Percentiles rank a stretch among this genome's conserved stretches.
Evolutionary conservation across 1,140 invertebrate species (phyloP).

Genomic region (Hylaeus volcanicus): DNA sequence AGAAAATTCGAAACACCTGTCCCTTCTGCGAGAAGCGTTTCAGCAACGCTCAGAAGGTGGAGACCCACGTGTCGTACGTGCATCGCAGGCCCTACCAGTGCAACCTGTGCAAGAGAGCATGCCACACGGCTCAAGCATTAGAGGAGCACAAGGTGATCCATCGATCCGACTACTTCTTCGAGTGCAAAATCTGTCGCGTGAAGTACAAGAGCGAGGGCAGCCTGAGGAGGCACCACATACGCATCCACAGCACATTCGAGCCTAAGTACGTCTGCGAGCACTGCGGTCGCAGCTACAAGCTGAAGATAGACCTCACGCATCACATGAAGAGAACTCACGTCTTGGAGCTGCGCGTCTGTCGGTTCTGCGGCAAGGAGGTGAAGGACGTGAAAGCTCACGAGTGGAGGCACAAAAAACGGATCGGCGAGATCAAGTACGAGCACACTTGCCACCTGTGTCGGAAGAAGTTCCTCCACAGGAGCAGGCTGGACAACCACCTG

Average conservation of each 20-base stretch:
- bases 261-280: slow-evolving; percentile 66
- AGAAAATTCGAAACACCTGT: slow-evolving; percentile 77
- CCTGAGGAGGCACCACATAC: slow-evolving; percentile 79
- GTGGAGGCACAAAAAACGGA: slow-evolving; percentile 66
- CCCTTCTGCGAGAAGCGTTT: slow-evolving; percentile 80
- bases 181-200: slow-evolving; percentile 73
- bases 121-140: slow-evolving; percentile 39
- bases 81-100: slow-evolving; percentile 78
- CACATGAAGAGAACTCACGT: slow-evolving; percentile 61
- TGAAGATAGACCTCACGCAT: slow-evolving; percentile 55
- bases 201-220: slow-evolving; percentile 78
- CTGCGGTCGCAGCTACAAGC: slow-evolving; percentile 66
- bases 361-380: slow-evolving; percentile 62
- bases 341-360: slow-evolving; percentile 44
- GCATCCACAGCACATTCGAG: slow-evolving; percentile 62
- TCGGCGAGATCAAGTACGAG: slow-evolving; percentile 53
- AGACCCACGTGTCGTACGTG: slow-evolving; percentile 76
- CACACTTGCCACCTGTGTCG: slow-evolving; percentile 79
- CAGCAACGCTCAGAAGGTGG: slow-evolving; percentile 74
- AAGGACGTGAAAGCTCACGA: slow-evolving; percentile 69
- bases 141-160: slow-evolving; percentile 60
- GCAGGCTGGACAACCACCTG: slow-evolving; percentile 77
- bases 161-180: slow-evolving; percentile 50
- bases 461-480: slow-evolving; percentile 77
- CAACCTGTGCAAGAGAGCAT: slow-evolving; percentile 75